Percentiles rank a stretch among this genome's conserved stretches.
phyloP scores from a whole-genome alignment of 2,888 invertebrate genomes.

The Morpho achilles region DNA sequence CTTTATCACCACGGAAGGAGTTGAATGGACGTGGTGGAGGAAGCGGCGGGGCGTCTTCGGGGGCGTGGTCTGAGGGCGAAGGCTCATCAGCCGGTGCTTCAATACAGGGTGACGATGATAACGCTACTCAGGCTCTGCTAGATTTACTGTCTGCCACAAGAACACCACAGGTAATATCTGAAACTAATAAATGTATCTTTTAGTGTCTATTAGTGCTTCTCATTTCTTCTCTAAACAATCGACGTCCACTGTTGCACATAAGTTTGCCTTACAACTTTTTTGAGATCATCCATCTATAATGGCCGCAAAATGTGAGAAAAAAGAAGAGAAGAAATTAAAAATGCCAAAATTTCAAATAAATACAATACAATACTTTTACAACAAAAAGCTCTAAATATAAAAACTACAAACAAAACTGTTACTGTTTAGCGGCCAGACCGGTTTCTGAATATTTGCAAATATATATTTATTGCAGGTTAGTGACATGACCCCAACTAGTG shows the following conservation, averaged over 20 bases:
- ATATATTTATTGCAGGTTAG: conserved; percentile 80
- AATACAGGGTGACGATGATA: conserved; percentile 86
- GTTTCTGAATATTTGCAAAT: too few species aligned
- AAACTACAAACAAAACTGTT: too few species aligned
- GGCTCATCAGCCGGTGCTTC: conserved; percentile 86
- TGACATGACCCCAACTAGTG: conserved; percentile 90
- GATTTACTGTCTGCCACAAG: conserved; percentile 87
- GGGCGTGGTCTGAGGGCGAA: conserved; percentile 85
- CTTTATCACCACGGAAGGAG: conserved; percentile 85
- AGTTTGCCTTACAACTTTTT: too few species aligned
- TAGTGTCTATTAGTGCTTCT: not conserved
- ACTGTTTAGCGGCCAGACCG: too few species aligned
- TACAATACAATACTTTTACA: too few species aligned
- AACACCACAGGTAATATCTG: conserved; percentile 81
- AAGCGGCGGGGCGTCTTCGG: conserved; percentile 82
- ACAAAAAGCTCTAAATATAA: too few species aligned
- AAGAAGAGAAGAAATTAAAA: too few species aligned
- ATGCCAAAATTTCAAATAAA: too few species aligned
- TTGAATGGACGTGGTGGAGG: conserved; percentile 73
- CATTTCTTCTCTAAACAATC: conserved; percentile 6
- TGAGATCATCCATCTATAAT: too few species aligned
- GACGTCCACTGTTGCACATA: too few species aligned
- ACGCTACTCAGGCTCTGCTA: conserved; percentile 82
- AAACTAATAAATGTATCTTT: not conserved
- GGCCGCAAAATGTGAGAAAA: too few species aligned